Evolutionary conservation across 2,888 invertebrate species (phyloP), one percentile per base, ranked within the genome.

Genomic region (Drosophila formosana): DNA sequence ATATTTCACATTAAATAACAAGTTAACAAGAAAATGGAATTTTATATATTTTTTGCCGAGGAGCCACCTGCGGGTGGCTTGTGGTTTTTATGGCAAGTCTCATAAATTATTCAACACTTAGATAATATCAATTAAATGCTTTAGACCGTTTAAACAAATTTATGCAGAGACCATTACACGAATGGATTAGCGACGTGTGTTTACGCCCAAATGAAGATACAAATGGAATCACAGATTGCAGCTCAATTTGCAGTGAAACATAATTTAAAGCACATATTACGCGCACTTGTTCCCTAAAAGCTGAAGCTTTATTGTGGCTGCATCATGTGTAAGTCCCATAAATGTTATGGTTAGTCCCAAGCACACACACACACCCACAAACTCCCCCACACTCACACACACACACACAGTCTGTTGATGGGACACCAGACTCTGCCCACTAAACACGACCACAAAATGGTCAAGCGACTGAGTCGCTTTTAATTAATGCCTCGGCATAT

Each of bases 401-500:
- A 39, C 32, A 13, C 46, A 41, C 51, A 25, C 23, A 28, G 32
- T 30, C 37, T 25, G 43, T 8, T 32, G 4, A n/a, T 7, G 39
- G 56, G 41, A 11, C 9, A 11, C 53, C 43, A 26, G 7, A 57
- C 46, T 37, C 13, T 47, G 34, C 34, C 74, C 78, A 66, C 60
- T 68, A 73, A 73, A 73, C 63, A 53, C 55, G 43, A 67, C 88
- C 88, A 7, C 86, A 82, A 61, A 65, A 79, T 75, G 65, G 69
- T 62, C 76, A 18, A 73, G 79, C 72, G 64, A 64, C 51, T 80
- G 78, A 72, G 78, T 80, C 72, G 78, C 67, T 72, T 87, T 89
- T 89, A 85, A 85, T 85, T 89, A 85, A 88, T 87, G 76, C 74
- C 65, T 55, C 43, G 58, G 52, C 84, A 72, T 58, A 80, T 83